A percentile compares a stretch with the other conserved stretches of the same genome.
These are phyloP conservation scores for Chromoteleia sp. DNA, from an alignment of 2,888 invertebrate species.

Conservation along the genomic window DNA sequence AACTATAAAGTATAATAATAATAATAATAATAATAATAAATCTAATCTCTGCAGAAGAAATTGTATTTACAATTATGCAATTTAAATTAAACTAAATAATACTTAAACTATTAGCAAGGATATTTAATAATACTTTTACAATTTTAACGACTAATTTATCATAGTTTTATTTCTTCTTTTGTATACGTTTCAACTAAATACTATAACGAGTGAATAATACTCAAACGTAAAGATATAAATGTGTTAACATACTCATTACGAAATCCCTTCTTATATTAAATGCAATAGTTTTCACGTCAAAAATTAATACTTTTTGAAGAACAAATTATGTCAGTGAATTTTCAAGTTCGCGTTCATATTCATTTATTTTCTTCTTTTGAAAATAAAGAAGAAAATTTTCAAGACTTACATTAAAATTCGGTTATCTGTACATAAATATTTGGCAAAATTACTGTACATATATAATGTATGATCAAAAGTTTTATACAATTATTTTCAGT, in stretches of 20 bases:
- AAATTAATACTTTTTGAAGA: conserved; percentile 16
- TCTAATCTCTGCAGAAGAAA: not conserved
- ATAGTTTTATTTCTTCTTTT: not conserved
- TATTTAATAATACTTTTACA: no score
- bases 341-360: no score
- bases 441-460: conserved; percentile 66
- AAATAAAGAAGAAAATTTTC: conserved; percentile 29
- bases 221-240: conserved; percentile 25
- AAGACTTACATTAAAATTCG: conserved; percentile 21
- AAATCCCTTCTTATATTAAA: conserved; percentile 28
- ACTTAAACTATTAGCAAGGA: not conserved
- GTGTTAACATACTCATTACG: not conserved
- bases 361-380: conserved; percentile 10
- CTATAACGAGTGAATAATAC: conserved; percentile 40
- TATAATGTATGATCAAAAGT: conserved; percentile 37
- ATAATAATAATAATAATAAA: no score
- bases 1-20: no score
- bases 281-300: conserved; percentile 30
- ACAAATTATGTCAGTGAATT: not conserved
- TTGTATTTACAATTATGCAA: not conserved
- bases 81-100: conserved; percentile 8
- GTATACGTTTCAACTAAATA: not conserved
- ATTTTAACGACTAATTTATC: not conserved
- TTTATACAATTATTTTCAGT: conserved; percentile 31
- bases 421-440: conserved; percentile 58